A percentile compares a stretch with the other conserved stretches of the same genome.
These are phyloP conservation scores for Nasonia giraulti DNA, from an alignment of 1,140 invertebrate genomes.

Conservation along the genomic window DNA sequence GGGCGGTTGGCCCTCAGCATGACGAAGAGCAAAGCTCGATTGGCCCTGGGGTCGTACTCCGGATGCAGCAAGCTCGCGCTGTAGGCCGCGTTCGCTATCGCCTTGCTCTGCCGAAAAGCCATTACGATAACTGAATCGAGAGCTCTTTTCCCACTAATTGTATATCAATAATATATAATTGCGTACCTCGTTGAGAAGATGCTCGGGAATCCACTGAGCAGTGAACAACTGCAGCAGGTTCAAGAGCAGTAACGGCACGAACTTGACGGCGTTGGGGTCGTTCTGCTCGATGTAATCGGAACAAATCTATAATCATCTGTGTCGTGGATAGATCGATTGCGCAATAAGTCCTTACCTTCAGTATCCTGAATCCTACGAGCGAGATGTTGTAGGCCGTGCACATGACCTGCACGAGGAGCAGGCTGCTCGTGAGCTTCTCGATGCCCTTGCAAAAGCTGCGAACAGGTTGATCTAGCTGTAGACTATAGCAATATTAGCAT, in stretches of 20 bases:
- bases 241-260: neutral
- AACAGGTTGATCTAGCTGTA: too few relatives aligned
- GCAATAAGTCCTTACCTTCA: neutral
- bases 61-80: neutral
- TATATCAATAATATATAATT: too few relatives aligned
- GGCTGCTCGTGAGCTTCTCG: neutral
- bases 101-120: neutral
- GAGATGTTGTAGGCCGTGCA: constrained; percentile 33
- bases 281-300: neutral
- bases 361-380: neutral
- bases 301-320: too few relatives aligned
- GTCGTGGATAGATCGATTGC: neutral
- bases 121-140: too few relatives aligned
- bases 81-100: constrained; percentile 6
- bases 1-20: neutral
- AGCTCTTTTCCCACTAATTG: too few relatives aligned
- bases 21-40: neutral
- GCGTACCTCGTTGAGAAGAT: constrained; percentile 1
- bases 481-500: too few relatives aligned
- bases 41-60: neutral
- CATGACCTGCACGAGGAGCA: neutral
- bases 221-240: constrained; percentile 12
- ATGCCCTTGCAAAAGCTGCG: constrained; percentile 3
- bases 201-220: constrained; percentile 12
- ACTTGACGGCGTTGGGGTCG: neutral